phyloP scores from a whole-genome alignment of 1,140 invertebrate species.

The Danaus plexippus region DNA sequence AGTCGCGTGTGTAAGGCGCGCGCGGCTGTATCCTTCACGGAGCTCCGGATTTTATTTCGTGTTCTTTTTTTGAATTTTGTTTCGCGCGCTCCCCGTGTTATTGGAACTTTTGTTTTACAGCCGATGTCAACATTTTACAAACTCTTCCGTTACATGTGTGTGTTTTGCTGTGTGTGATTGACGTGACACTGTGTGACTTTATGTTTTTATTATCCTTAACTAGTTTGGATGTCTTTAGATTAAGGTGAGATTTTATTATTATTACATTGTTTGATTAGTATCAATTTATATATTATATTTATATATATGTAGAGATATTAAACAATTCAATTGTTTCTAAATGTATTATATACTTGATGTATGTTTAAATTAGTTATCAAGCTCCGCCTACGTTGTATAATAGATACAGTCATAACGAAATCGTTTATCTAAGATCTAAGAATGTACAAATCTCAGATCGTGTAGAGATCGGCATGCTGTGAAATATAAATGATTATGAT shows the following conservation, averaged over 20 bases:
- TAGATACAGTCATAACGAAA: neutral
- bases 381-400: too few species aligned
- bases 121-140: slow-evolving; percentile 35
- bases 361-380: too few species aligned
- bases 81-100: slow-evolving; percentile 39
- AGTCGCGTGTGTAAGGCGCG: slow-evolving; percentile 65
- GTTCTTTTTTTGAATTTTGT: slow-evolving; percentile 37
- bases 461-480: slow-evolving; percentile 7
- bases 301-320: too few species aligned
- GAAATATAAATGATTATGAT: too few species aligned
- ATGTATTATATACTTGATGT: too few species aligned
- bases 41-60: slow-evolving; percentile 27
- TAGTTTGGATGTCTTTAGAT: slow-evolving; percentile 57
- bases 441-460: slow-evolving; percentile 20
- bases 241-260: slow-evolving; percentile 45
- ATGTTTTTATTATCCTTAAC: slow-evolving; percentile 26
- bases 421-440: slow-evolving; percentile 12
- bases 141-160: slow-evolving; percentile 38
- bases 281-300: too few species aligned
- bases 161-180: slow-evolving; percentile 42
- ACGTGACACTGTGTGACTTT: slow-evolving; percentile 48
- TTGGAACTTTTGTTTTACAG: slow-evolving; percentile 34
- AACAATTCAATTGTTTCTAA: too few species aligned
- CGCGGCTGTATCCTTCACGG: slow-evolving; percentile 41
- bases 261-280: neutral